These are phyloP conservation scores for Suncus etruscus DNA, from an alignment of 2,113 vertebrate species.

Conservation along the genomic window DNA sequence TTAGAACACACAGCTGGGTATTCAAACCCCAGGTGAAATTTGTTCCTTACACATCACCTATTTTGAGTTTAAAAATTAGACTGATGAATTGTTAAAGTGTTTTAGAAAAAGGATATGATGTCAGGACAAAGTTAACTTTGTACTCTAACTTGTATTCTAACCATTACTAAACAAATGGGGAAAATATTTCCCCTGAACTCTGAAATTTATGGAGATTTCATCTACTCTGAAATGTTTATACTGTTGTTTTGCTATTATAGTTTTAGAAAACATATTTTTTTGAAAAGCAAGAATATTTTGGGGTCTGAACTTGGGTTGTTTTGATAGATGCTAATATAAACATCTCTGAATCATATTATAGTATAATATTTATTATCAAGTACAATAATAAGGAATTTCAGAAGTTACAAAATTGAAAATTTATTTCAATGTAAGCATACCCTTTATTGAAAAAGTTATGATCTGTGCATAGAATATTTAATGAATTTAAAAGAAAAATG, in stretches of 20 bases:
- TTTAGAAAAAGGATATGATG: slow-evolving; percentile 1
- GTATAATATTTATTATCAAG: no score
- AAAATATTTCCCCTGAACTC: slow-evolving; percentile 42
- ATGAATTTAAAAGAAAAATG: slow-evolving; percentile 70
- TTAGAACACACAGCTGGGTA: slow-evolving; percentile 55
- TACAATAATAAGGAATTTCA: slow-evolving; percentile 20
- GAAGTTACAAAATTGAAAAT: slow-evolving; percentile 80
- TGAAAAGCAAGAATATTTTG: slow-evolving; percentile 17
- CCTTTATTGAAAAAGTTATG: slow-evolving; percentile 64
- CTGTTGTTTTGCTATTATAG: slow-evolving; percentile 49
- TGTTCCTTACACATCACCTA: slow-evolving; percentile 56
- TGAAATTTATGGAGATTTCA: slow-evolving; percentile 32
- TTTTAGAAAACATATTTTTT: slow-evolving; percentile 58
- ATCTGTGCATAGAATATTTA: slow-evolving; percentile 72
- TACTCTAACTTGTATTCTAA: slow-evolving; percentile 44
- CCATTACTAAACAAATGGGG: background rate
- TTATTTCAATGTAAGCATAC: slow-evolving; percentile 71
- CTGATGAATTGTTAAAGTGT: background rate
- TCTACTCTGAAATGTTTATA: slow-evolving; percentile 43
- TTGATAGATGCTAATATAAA: slow-evolving; percentile 63
- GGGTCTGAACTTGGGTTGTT: slow-evolving; percentile 19
- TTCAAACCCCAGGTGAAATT: slow-evolving; percentile 49
- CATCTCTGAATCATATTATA: slow-evolving; percentile 30
- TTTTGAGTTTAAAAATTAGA: slow-evolving; percentile 51
- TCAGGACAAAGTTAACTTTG: slow-evolving; percentile 37